Conservation (phyloP, 1,140 invertebrate species). For the Lepidostoma basale region DNA sequence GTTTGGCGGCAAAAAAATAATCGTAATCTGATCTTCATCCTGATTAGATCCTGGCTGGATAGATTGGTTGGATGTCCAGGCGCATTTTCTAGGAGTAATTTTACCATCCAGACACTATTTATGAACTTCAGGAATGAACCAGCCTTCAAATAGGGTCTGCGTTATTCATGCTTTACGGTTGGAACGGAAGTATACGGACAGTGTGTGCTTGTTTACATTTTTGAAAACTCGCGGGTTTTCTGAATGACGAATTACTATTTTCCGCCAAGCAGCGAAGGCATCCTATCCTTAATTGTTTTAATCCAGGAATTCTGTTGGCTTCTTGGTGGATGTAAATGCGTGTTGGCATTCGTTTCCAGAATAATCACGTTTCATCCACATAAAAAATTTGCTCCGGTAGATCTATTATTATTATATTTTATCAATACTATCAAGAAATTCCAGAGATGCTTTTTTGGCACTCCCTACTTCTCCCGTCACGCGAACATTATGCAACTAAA, state of each 20-base stretch:
- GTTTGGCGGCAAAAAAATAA: constrained; percentile 54
- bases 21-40: too few species aligned
- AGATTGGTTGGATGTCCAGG: constrained; percentile 17
- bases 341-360: constrained; percentile 54
- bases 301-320: constrained; percentile 49
- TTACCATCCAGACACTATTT: constrained; percentile 33
- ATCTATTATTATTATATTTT: too few species aligned
- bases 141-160: constrained; percentile 41
- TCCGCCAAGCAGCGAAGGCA: constrained; percentile 50
- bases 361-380: constrained; percentile 52
- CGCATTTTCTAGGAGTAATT: constrained; percentile 45
- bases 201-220: constrained; percentile 36
- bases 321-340: constrained; percentile 49
- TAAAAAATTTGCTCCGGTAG: too few species aligned
- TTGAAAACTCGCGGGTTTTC: constrained; percentile 9
- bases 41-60: neutral
- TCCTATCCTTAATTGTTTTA: constrained; percentile 52
- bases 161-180: constrained; percentile 46
- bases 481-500: too few species aligned
- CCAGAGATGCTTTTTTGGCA: too few species aligned
- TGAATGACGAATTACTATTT: constrained; percentile 26
- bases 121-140: constrained; percentile 42
- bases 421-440: too few species aligned
- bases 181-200: constrained; percentile 49
- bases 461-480: too few species aligned